Percentiles rank a stretch among this genome's conserved stretches.
Conservation (phyloP, 2,113 vertebrate genomes). For the Ailuropoda melanoleuca region DNA sequence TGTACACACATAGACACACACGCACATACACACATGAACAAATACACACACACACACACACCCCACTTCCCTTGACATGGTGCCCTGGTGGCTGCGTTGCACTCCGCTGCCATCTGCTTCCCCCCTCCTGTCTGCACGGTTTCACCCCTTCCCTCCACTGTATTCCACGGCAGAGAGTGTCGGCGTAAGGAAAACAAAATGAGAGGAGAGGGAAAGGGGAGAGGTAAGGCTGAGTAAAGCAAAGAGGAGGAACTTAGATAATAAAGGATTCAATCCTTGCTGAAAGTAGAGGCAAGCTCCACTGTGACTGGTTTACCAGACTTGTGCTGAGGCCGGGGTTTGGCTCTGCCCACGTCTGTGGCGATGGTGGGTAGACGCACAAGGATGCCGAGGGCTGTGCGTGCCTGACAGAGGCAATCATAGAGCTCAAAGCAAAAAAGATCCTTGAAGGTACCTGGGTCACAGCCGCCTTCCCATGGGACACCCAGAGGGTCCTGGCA, state of each 20-base stretch:
- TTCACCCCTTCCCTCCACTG: not conserved
- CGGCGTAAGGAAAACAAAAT: not conserved
- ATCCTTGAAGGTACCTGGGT: not conserved
- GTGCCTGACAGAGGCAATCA: not conserved
- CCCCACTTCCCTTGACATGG: too few species aligned
- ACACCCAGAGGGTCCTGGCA: not conserved
- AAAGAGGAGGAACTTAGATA: not conserved
- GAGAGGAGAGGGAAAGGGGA: not conserved
- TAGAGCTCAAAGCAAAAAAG: not conserved
- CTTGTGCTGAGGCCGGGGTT: accelerated
- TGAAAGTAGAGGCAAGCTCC: accelerated
- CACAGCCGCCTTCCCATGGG: not conserved
- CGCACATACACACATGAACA: not conserved
- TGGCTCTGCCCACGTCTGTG: accelerated
- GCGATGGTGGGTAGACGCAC: accelerated
- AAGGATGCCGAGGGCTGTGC: not conserved
- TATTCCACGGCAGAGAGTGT: not conserved
- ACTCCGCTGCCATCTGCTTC: not conserved
- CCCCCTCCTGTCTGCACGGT: accelerated
- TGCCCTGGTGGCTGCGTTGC: not conserved
- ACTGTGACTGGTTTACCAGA: not conserved
- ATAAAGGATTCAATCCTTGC: too few species aligned
- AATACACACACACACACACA: not conserved
- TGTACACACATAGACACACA: too few species aligned
- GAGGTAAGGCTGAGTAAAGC: not conserved